Evolutionary conservation across 2,888 invertebrate genomes (phyloP).

Genomic region (Drosophila gaucha): DNA sequence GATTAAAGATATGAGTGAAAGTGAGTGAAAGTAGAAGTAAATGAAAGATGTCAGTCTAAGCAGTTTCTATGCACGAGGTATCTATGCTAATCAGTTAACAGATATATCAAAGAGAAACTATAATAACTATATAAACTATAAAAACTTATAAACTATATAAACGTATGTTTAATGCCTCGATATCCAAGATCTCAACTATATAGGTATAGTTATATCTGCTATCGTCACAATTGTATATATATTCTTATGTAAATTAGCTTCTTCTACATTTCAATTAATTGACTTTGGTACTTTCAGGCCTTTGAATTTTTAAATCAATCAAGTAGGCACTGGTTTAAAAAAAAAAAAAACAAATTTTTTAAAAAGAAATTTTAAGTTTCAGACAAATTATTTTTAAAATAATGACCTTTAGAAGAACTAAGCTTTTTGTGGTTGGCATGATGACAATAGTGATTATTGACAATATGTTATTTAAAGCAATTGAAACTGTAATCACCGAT

Average conservation of each 20-base stretch:
- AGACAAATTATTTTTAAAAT: not conserved
- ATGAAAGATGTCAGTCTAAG: not conserved
- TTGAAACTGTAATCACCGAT: not conserved
- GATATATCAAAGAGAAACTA: too few species aligned
- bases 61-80: too few species aligned
- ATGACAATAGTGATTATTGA: conserved; percentile 38
- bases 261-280: too few species aligned
- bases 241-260: too few species aligned
- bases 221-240: too few species aligned
- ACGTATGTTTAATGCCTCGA: too few species aligned
- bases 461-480: conserved; percentile 1
- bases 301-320: too few species aligned
- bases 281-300: too few species aligned
- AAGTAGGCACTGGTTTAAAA: not conserved
- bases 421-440: conserved; percentile 11
- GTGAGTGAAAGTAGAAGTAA: not conserved
- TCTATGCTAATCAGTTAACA: not conserved
- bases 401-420: conserved; percentile 5
- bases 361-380: not conserved
- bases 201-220: too few species aligned
- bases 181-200: too few species aligned
- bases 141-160: too few species aligned
- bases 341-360: not conserved
- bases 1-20: conserved; percentile 2
- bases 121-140: too few species aligned